Conservation (phyloP, 2,888 invertebrate genomes). For the Pollenia amentaria region DNA sequence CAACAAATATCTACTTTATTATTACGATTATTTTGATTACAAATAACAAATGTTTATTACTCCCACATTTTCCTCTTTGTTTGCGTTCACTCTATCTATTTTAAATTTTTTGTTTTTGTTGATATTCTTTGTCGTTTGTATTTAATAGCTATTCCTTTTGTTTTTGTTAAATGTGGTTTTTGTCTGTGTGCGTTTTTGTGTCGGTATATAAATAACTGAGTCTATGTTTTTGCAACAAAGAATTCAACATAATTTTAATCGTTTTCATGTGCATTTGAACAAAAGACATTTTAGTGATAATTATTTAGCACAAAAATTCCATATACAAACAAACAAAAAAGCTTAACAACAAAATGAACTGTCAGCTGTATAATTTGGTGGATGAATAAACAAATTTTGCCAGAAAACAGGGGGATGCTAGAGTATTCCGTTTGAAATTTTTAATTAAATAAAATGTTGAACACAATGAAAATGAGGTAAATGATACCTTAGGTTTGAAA, state of each 20-base stretch:
- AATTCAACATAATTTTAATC: conserved; percentile 20
- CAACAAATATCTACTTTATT: conserved; percentile 24
- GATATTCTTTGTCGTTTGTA: background rate
- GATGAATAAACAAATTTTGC: conserved; percentile 16
- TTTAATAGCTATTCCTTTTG: background rate
- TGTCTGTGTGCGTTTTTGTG: background rate
- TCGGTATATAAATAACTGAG: background rate
- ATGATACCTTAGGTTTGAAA: too few species aligned
- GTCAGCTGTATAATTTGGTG: conserved; percentile 38
- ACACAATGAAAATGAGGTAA: too few species aligned
- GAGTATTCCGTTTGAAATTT: background rate
- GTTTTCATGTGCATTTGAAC: conserved; percentile 52
- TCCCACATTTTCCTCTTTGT: background rate
- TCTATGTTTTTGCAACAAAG: conserved; percentile 8
- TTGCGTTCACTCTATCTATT: too few species aligned
- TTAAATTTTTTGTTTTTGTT: background rate
- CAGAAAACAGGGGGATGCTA: background rate
- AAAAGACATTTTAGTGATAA: conserved; percentile 59
- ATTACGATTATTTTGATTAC: conserved; percentile 51
- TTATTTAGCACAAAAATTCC: conserved; percentile 49
- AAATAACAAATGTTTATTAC: conserved; percentile 41
- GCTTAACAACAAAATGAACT: conserved; percentile 7
- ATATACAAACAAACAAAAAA: background rate
- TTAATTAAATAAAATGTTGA: background rate
- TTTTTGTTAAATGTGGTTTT: background rate